phyloP scores from a whole-genome alignment of 2,113 vertebrate genomes.

The Aplodontia rufa region DNA sequence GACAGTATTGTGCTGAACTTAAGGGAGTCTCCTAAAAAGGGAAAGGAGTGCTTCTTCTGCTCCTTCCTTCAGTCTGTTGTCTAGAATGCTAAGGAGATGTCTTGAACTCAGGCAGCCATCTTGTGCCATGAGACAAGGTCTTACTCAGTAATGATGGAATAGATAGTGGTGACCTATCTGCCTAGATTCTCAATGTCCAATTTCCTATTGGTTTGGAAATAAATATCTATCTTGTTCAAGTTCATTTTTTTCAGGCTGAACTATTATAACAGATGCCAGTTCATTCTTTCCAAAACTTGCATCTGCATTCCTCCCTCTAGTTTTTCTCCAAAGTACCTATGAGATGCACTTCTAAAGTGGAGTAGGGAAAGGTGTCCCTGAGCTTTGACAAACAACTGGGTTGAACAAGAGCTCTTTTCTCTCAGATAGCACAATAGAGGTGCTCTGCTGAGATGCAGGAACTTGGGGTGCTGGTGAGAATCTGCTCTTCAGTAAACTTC shows the following conservation, averaged over 20 bases:
- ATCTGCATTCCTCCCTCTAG: neutral
- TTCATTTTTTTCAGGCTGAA: neutral
- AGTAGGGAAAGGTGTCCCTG: neutral
- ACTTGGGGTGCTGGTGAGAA: neutral
- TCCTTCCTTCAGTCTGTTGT: neutral
- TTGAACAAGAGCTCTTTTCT: neutral
- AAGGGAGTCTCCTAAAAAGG: neutral
- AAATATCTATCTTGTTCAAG: neutral
- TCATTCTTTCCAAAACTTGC: neutral
- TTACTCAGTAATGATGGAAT: neutral
- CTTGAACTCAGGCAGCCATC: neutral
- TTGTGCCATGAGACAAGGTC: neutral
- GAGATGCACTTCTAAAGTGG: neutral
- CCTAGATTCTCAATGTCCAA: neutral
- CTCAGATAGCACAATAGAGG: neutral
- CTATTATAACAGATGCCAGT: neutral
- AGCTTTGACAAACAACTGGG: neutral
- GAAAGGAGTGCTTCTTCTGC: neutral
- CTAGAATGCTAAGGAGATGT: neutral
- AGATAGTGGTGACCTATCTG: neutral
- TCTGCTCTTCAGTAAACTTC: neutral
- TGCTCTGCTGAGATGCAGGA: neutral
- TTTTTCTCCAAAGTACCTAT: neutral
- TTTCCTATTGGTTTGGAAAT: conserved; percentile 24
- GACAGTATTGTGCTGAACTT: neutral